Evolutionary conservation across 1,140 invertebrate genomes (phyloP).

Genomic region (Ladona fulva): DNA sequence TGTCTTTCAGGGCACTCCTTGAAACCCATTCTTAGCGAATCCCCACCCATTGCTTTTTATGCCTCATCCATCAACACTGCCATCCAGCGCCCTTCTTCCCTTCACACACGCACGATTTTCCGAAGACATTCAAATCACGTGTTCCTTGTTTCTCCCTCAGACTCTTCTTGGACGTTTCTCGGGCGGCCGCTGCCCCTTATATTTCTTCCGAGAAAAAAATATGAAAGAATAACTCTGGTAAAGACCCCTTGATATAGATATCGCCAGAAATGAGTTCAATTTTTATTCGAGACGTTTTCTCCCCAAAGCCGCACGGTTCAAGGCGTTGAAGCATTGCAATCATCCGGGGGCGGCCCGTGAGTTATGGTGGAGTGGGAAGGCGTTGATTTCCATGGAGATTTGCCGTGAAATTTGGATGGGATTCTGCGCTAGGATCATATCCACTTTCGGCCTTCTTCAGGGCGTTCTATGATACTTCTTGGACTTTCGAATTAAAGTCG

Average conservation of each 20-base stretch:
- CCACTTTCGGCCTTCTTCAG: too few species aligned
- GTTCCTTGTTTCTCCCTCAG: neutral
- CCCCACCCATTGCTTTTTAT: neutral
- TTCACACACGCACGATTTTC: neutral
- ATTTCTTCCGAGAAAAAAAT: too few species aligned
- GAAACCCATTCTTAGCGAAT: neutral
- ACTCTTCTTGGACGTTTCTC: neutral
- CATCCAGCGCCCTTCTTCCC: neutral
- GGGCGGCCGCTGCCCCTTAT: neutral
- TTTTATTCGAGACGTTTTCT: neutral
- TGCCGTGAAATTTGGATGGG: neutral
- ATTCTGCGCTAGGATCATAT: too few species aligned
- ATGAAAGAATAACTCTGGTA: too few species aligned
- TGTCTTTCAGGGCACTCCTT: neutral
- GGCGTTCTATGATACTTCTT: too few species aligned
- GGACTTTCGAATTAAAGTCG: too few species aligned
- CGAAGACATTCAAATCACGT: neutral
- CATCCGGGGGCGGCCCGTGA: too few species aligned
- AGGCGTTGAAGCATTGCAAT: too few species aligned
- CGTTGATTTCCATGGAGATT: conserved; percentile 3
- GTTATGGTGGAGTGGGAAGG: too few species aligned
- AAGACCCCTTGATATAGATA: neutral
- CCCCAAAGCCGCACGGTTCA: too few species aligned
- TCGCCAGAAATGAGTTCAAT: neutral
- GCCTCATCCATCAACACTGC: neutral